Percentiles rank a stretch among this genome's conserved stretches.
These are phyloP conservation scores for Heterocephalus glaber DNA, from an alignment of 2,113 vertebrate genomes.

Conservation along the genomic window DNA sequence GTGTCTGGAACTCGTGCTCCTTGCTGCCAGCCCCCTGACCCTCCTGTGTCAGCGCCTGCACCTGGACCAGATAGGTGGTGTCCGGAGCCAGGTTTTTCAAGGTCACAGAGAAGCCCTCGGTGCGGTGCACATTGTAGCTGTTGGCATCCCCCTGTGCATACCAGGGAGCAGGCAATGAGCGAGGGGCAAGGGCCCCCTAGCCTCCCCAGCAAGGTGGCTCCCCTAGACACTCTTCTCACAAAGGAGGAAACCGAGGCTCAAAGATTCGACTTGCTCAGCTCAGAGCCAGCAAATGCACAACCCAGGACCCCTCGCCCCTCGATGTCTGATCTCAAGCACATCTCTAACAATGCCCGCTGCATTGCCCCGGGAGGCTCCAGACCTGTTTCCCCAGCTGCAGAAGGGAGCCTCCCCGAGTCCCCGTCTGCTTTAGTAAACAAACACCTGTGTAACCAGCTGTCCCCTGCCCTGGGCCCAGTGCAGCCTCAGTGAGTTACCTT, in stretches of 20 bases:
- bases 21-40: slow-evolving; percentile 87
- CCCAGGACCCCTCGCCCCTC: not conserved
- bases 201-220: not conserved
- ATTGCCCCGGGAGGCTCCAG: not conserved
- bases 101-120: slow-evolving; percentile 89
- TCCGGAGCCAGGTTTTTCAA: slow-evolving; percentile 88
- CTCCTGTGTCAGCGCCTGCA: slow-evolving; percentile 90
- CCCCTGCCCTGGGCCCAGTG: not conserved
- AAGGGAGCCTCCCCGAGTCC: not conserved
- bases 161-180: not conserved
- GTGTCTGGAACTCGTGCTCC: slow-evolving; percentile 92
- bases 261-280: not conserved
- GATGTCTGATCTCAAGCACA: not conserved
- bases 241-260: not conserved
- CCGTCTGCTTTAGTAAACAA: fast-evolving
- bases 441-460: not conserved
- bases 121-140: slow-evolving; percentile 91
- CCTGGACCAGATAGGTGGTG: slow-evolving; percentile 92
- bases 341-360: not conserved
- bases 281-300: not conserved
- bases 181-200: too few relatives aligned
- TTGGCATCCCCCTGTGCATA: slow-evolving; percentile 88
- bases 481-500: slow-evolving; percentile 86
- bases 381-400: not conserved
- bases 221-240: not conserved